Conservation (phyloP, 1,140 invertebrate species). For the Condylostylus longicornis region DNA sequence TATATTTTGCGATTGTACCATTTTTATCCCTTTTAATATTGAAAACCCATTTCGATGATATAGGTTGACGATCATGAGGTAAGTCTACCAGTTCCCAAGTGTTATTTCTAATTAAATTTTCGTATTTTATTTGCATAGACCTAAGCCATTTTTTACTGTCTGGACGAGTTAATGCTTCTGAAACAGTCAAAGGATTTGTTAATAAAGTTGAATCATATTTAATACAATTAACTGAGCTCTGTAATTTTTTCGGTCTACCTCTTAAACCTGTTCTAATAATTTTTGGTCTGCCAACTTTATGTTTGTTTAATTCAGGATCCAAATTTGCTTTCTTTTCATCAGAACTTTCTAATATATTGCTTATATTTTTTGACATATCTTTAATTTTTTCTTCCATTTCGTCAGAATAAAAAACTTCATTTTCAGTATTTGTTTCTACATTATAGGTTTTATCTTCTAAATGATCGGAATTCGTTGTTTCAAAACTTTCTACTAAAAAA, state of each 20-base stretch:
- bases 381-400: background rate
- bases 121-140: constrained; percentile 17
- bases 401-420: constrained; percentile 4
- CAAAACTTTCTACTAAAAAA: background rate
- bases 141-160: constrained; percentile 12
- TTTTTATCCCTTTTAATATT: constrained; percentile 7
- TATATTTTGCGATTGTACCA: constrained; percentile 12
- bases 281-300: background rate
- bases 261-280: background rate
- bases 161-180: background rate
- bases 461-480: background rate
- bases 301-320: too few species aligned
- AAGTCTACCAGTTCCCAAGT: constrained; percentile 13
- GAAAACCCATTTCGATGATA: constrained; percentile 14
- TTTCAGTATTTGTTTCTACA: background rate
- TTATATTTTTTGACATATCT: background rate
- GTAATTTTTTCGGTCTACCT: background rate
- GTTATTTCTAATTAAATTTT: constrained; percentile 15
- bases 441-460: background rate
- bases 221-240: too few species aligned
- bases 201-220: too few species aligned
- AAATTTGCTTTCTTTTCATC: too few species aligned
- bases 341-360: too few species aligned
- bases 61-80: constrained; percentile 10
- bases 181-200: too few species aligned